phyloP scores from a whole-genome alignment of 1,140 invertebrate genomes.

The Rhyacophila brunnea region DNA sequence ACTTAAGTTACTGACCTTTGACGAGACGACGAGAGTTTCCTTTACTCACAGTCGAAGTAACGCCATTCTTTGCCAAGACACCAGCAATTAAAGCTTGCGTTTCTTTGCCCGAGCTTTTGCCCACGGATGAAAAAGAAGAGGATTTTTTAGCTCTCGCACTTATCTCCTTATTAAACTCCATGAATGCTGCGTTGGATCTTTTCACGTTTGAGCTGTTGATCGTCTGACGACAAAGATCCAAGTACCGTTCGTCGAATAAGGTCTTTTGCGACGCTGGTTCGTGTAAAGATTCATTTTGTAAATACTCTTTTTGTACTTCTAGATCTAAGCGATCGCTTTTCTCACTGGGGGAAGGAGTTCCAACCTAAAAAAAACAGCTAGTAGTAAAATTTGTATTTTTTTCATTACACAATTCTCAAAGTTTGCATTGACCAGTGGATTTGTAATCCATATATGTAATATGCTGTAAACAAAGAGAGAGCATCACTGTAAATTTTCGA shows the following conservation, averaged over 20 bases:
- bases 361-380: constrained; percentile 21
- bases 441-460: no score
- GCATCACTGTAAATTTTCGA: no score
- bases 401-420: no score
- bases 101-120: constrained; percentile 13
- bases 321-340: constrained; percentile 24
- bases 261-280: constrained; percentile 7
- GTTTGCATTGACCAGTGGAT: no score
- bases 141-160: constrained; percentile 2
- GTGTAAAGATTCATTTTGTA: constrained; percentile 17
- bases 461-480: no score
- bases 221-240: constrained; percentile 27
- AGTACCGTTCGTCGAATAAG: constrained; percentile 16
- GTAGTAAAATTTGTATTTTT: no score
- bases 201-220: constrained; percentile 28
- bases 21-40: no score
- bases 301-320: constrained; percentile 28
- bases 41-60: neutral
- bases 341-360: constrained; percentile 13
- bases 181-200: constrained; percentile 17
- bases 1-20: no score
- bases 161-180: constrained; percentile 24
- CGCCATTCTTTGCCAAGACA: constrained; percentile 1
- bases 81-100: constrained; percentile 1
- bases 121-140: constrained; percentile 5